A percentile compares a stretch with the other conserved stretches of the same genome.
Conservation (phyloP, 2,797 vertebrate species). For the Tokudaia tokunoshimensis region DNA sequence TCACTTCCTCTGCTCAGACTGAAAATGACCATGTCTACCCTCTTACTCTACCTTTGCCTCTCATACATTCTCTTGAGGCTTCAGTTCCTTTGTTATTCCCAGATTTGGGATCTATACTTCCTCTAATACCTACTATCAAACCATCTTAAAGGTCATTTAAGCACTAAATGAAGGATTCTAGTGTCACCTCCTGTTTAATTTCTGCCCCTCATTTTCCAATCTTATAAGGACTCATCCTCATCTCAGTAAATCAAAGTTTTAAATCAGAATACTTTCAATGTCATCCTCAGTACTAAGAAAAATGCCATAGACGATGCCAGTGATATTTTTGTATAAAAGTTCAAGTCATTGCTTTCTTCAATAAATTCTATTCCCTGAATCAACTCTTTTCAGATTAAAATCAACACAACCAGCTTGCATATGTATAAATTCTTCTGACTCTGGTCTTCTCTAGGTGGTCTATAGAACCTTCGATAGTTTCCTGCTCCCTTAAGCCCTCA, state of each 20-base stretch:
- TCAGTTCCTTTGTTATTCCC: neutral
- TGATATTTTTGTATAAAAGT: neutral
- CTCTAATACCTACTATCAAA: neutral
- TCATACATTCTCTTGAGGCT: neutral
- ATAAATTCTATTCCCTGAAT: neutral
- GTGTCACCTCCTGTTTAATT: neutral
- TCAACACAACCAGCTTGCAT: neutral
- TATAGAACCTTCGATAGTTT: neutral
- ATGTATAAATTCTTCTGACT: neutral
- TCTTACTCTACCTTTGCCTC: neutral
- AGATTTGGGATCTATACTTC: neutral
- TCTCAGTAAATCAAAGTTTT: neutral
- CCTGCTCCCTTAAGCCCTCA: neutral
- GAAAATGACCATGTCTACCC: neutral
- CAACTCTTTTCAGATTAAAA: neutral
- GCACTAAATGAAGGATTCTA: neutral
- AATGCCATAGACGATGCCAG: neutral
- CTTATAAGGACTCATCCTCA: neutral
- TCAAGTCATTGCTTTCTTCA: neutral
- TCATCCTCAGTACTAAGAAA: neutral
- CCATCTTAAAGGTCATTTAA: neutral
- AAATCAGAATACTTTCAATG: neutral
- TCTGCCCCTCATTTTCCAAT: neutral
- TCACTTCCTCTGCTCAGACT: neutral
- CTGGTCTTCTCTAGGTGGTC: neutral